A percentile compares a stretch with the other conserved stretches of the same genome.
Evolutionary conservation across 2,888 invertebrate genomes (phyloP).

Genomic region (Nymphalis urticae): DNA sequence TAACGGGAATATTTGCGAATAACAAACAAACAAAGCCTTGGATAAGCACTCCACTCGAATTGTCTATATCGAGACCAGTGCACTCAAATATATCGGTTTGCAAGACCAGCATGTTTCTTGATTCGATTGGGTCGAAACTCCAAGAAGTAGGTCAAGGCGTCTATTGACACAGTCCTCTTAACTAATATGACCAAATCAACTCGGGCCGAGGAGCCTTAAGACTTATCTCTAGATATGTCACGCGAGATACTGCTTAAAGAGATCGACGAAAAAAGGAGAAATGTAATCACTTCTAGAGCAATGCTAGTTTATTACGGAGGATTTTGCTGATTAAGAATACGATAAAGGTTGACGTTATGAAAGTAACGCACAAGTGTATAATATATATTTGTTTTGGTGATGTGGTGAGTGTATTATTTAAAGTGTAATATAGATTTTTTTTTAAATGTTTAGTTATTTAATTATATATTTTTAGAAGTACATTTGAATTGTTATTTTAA

Average conservation of each 20-base stretch:
- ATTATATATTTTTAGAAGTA: too few relatives aligned
- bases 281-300: conserved; percentile 13
- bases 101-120: conserved; percentile 20
- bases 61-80: conserved; percentile 13
- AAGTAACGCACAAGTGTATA: background rate
- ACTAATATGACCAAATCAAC: conserved; percentile 22
- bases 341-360: background rate
- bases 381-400: background rate
- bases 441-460: too few relatives aligned
- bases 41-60: background rate
- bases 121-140: conserved; percentile 22
- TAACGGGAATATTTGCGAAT: background rate
- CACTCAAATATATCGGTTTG: conserved; percentile 26
- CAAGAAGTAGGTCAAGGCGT: conserved; percentile 28
- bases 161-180: conserved; percentile 27
- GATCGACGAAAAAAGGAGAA: conserved; percentile 23
- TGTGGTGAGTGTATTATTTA: too few relatives aligned
- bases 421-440: too few relatives aligned
- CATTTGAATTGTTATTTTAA: too few relatives aligned
- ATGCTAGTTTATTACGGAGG: conserved; percentile 19
- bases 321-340: conserved; percentile 12
- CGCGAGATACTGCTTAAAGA: conserved; percentile 18
- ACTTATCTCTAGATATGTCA: conserved; percentile 29
- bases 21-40: conserved; percentile 11
- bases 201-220: conserved; percentile 9